phyloP scores from a whole-genome alignment of 2,888 invertebrate genomes.

The Eulithis prunata region DNA sequence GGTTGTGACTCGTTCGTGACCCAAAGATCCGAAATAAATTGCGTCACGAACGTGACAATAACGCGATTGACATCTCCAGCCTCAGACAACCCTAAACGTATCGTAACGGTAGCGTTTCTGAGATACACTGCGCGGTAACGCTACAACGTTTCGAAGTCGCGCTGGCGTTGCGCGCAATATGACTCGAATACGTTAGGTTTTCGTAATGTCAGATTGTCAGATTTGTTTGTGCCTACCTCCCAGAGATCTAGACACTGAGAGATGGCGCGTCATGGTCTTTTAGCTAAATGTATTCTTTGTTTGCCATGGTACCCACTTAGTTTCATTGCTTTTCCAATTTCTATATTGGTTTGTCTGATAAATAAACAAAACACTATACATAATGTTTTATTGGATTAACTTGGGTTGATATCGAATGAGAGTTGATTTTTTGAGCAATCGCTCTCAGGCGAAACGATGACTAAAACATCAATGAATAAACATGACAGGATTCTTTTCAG shows the following conservation, averaged over 20 bases:
- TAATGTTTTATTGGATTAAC: neutral
- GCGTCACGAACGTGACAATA: constrained; percentile 27
- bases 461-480: too few relatives aligned
- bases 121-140: too few relatives aligned
- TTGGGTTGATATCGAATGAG: neutral
- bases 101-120: too few relatives aligned
- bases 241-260: constrained; percentile 20
- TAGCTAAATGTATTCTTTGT: constrained; percentile 15
- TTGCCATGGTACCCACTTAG: constrained; percentile 5
- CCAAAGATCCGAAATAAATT: constrained; percentile 20
- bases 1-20: neutral
- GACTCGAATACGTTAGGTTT: too few relatives aligned
- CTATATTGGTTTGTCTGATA: neutral
- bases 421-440: too few relatives aligned
- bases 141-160: too few relatives aligned
- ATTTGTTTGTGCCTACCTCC: too few relatives aligned
- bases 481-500: too few relatives aligned
- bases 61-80: constrained; percentile 17
- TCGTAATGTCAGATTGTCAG: too few relatives aligned
- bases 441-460: too few relatives aligned
- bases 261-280: constrained; percentile 13
- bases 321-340: constrained; percentile 6
- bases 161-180: too few relatives aligned
- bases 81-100: too few relatives aligned
- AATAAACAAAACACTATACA: neutral